Conservation (phyloP, 2,797 vertebrate species). For the Naso thynnoides region DNA sequence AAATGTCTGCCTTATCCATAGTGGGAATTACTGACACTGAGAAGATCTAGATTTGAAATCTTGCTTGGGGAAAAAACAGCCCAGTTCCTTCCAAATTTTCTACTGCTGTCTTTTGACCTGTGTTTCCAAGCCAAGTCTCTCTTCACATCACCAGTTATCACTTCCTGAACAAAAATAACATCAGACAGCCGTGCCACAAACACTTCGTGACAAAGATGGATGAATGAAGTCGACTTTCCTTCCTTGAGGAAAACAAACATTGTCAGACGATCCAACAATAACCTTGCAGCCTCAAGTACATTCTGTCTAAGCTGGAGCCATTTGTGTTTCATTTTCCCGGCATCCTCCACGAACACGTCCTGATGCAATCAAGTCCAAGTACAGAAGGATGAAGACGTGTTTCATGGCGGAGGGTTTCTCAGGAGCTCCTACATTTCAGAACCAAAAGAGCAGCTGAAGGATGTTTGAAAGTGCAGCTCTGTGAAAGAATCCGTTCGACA, state of each 20-base stretch:
- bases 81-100: not conserved
- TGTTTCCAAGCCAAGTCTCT: not conserved
- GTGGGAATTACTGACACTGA: too few species aligned
- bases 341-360: conserved; percentile 7
- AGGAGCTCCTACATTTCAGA: conserved; percentile 9
- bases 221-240: conserved; percentile 22
- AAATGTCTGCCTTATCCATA: too few species aligned
- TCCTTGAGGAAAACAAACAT: conserved; percentile 1
- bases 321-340: conserved; percentile 37
- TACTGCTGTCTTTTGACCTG: not conserved
- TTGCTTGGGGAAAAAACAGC: too few species aligned
- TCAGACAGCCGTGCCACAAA: not conserved
- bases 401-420: conserved; percentile 15
- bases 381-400: conserved; percentile 11
- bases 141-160: not conserved
- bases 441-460: conserved; percentile 19
- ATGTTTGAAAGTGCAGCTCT: conserved; percentile 19
- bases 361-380: conserved; percentile 34
- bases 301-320: conserved; percentile 19
- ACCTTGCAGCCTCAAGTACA: not conserved
- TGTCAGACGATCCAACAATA: conserved; percentile 6
- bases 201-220: conserved; percentile 20
- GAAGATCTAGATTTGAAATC: not conserved
- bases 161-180: not conserved
- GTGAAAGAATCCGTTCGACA: not conserved